phyloP scores from a whole-genome alignment of 1,140 invertebrate genomes.

The Holcopasites calliopsidis region DNA sequence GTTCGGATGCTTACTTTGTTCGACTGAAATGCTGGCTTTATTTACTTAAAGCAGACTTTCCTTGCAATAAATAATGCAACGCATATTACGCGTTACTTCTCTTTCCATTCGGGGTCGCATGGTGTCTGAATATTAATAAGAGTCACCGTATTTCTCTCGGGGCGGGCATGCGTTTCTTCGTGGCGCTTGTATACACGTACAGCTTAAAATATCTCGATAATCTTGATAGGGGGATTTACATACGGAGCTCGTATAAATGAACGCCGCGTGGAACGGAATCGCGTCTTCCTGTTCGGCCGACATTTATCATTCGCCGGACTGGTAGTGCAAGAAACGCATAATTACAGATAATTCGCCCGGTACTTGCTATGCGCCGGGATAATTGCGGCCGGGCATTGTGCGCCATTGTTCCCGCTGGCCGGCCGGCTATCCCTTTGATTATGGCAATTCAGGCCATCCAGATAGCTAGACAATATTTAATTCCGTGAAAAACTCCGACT shows the following conservation, averaged over 20 bases:
- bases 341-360: conserved; percentile 54
- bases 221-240: conserved; percentile 18
- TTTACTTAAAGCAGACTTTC: too few species aligned
- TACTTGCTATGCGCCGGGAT: conserved; percentile 49
- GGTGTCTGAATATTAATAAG: too few species aligned
- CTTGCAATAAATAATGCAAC: too few species aligned
- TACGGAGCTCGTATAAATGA: conserved; percentile 26
- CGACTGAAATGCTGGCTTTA: too few species aligned
- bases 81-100: too few species aligned
- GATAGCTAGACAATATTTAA: conserved; percentile 6
- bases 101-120: too few species aligned
- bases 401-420: conserved; percentile 38
- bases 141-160: too few species aligned
- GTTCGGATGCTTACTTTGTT: too few species aligned
- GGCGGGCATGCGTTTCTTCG: too few species aligned
- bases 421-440: conserved; percentile 28
- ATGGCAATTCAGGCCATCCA: conserved; percentile 9
- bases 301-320: conserved; percentile 51
- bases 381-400: conserved; percentile 37
- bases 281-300: conserved; percentile 42
- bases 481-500: background rate
- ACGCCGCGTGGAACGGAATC: conserved; percentile 39
- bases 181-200: background rate
- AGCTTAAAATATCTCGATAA: conserved; percentile 4
- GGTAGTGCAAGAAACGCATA: conserved; percentile 54